Conservation (phyloP, 2,888 invertebrate genomes). For the Eristalinus sepulchralis region DNA sequence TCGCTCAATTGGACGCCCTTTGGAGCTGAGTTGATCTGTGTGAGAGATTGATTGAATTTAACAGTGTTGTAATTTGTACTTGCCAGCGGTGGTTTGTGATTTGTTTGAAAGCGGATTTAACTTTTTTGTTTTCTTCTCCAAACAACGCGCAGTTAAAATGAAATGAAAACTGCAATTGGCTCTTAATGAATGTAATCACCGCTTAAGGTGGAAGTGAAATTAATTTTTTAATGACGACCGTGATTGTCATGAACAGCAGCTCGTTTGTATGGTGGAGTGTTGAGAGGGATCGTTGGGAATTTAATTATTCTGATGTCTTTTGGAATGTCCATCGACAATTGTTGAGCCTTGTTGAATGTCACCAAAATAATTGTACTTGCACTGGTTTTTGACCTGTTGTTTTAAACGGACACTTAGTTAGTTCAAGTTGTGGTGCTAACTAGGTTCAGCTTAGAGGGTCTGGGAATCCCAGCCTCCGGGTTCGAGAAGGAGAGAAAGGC, state of each 20-base stretch:
- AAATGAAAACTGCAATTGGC: background rate
- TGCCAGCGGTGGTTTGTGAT: background rate
- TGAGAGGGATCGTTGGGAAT: background rate
- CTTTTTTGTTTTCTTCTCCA: background rate
- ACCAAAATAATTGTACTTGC: too few species aligned
- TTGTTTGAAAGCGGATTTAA: background rate
- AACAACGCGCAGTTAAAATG: background rate
- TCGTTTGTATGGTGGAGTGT: background rate
- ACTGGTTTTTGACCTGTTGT: too few species aligned
- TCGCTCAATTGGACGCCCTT: background rate
- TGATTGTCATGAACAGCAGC: background rate
- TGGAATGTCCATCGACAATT: too few species aligned
- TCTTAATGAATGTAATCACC: background rate
- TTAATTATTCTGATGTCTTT: background rate
- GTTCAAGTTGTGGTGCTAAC: too few species aligned
- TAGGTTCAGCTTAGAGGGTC: too few species aligned
- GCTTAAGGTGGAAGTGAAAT: background rate
- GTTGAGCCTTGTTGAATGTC: too few species aligned
- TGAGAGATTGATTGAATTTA: background rate
- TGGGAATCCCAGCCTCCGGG: too few species aligned
- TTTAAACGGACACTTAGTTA: too few species aligned
- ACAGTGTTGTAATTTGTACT: background rate
- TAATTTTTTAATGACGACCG: background rate
- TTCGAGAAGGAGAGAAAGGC: too few species aligned
- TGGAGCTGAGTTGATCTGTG: slow-evolving; percentile 39